Conservation (phyloP, 2,797 vertebrate species). For the Sebastes kiyomatsui region DNA sequence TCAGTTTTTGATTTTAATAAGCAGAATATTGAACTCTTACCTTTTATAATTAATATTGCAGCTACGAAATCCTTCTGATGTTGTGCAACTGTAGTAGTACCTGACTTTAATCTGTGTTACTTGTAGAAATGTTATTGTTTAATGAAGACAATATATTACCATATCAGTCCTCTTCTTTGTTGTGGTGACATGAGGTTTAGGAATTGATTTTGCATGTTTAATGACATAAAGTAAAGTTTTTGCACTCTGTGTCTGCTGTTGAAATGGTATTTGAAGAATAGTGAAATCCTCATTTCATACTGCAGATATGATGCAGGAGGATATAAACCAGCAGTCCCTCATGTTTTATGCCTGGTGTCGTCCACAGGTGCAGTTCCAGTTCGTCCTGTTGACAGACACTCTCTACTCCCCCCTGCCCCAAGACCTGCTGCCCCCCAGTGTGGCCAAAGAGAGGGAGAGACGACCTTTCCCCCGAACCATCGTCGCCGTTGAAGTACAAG, state of each 20-base stretch:
- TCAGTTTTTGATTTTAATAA: neutral
- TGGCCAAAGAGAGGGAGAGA: slow-evolving; percentile 91
- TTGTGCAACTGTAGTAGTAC: neutral
- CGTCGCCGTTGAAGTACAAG: slow-evolving; percentile 95
- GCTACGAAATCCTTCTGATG: neutral
- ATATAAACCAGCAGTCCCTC: neutral
- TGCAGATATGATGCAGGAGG: neutral
- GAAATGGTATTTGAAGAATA: neutral
- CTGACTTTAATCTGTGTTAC: neutral
- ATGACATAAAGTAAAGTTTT: neutral
- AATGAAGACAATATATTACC: neutral
- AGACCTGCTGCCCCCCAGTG: slow-evolving; percentile 90
- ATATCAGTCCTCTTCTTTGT: neutral
- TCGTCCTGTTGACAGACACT: slow-evolving; percentile 95
- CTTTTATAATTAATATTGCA: neutral
- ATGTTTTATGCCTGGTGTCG: neutral
- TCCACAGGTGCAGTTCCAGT: slow-evolving; percentile 97
- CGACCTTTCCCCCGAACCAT: slow-evolving; percentile 95
- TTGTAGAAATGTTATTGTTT: neutral
- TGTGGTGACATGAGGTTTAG: neutral
- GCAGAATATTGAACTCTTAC: neutral
- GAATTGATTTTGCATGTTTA: neutral
- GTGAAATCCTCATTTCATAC: neutral
- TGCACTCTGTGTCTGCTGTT: neutral
- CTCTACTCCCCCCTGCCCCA: slow-evolving; percentile 95